Evolutionary conservation across 2,888 invertebrate genomes (phyloP).

Genomic region (Lithodes maja): DNA sequence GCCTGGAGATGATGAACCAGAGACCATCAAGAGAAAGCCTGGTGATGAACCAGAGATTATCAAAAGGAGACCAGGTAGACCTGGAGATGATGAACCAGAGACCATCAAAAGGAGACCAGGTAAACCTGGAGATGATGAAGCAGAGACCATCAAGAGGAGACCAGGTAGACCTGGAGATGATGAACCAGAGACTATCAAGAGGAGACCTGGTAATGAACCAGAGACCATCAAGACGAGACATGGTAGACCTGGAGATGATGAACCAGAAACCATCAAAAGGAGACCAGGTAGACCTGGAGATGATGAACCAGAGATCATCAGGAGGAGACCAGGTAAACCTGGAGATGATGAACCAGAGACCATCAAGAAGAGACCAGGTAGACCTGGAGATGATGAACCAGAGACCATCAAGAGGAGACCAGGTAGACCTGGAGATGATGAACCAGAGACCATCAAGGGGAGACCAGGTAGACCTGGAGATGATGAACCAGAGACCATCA

Average conservation of each 20-base stretch:
- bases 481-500: not conserved
- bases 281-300: not conserved
- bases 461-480: not conserved
- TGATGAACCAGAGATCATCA: not conserved
- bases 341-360: not conserved
- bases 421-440: not conserved
- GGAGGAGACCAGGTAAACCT: not conserved
- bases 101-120: constrained; percentile 3
- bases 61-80: constrained; percentile 12
- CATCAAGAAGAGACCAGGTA: not conserved
- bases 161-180: constrained; percentile 31
- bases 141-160: not conserved
- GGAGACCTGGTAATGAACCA: constrained; percentile 33
- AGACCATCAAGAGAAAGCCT: not conserved
- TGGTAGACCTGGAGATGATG: constrained; percentile 7
- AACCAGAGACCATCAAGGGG: constrained; percentile 7
- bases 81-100: constrained; percentile 21
- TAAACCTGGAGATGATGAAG: constrained; percentile 29
- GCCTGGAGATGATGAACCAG: not conserved
- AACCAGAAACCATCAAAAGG: not conserved
- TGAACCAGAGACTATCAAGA: constrained; percentile 15
- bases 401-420: constrained; percentile 3
- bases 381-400: not conserved
- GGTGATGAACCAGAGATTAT: not conserved
- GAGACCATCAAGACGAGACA: constrained; percentile 18